Evolutionary conservation across 2,888 invertebrate species (phyloP).

Genomic region (Macrosiphum euphorbiae): DNA sequence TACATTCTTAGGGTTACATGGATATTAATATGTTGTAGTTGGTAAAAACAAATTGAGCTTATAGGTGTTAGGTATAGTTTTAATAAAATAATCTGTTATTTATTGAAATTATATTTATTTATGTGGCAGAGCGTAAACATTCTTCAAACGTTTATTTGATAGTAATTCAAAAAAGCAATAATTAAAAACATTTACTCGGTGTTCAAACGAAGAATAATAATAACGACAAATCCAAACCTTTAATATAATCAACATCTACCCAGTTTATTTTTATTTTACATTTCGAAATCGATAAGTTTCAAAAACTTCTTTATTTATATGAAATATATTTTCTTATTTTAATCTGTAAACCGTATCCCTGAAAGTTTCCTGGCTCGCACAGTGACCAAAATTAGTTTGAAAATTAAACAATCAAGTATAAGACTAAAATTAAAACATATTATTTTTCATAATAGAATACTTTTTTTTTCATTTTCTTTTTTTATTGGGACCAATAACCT

Average conservation of each 20-base stretch:
- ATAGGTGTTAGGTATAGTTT: conserved; percentile 60
- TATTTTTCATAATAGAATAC: conserved; percentile 40
- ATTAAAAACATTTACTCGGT: conserved; percentile 17
- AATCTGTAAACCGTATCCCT: background rate
- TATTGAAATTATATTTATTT: conserved; percentile 40
- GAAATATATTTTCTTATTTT: background rate
- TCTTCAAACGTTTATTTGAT: conserved; percentile 4
- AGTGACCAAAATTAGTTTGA: conserved; percentile 56
- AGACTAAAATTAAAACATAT: conserved; percentile 58
- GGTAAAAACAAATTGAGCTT: conserved; percentile 61
- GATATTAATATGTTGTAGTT: conserved; percentile 27
- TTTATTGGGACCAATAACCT: conserved; percentile 62
- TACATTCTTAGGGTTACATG: conserved; percentile 43
- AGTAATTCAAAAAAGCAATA: conserved; percentile 53
- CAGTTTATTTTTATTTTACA: background rate
- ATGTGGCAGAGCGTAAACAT: background rate
- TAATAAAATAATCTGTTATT: conserved; percentile 45
- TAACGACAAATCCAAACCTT: background rate
- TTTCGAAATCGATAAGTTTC: background rate
- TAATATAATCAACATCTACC: background rate
- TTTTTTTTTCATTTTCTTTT: conserved; percentile 35
- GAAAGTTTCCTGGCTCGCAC: background rate
- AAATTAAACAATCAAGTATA: conserved; percentile 59
- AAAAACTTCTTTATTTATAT: background rate
- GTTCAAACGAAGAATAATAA: conserved; percentile 27